These are phyloP conservation scores for Cariama cristata DNA, from an alignment of 2,113 vertebrate species.

Conservation along the genomic window DNA sequence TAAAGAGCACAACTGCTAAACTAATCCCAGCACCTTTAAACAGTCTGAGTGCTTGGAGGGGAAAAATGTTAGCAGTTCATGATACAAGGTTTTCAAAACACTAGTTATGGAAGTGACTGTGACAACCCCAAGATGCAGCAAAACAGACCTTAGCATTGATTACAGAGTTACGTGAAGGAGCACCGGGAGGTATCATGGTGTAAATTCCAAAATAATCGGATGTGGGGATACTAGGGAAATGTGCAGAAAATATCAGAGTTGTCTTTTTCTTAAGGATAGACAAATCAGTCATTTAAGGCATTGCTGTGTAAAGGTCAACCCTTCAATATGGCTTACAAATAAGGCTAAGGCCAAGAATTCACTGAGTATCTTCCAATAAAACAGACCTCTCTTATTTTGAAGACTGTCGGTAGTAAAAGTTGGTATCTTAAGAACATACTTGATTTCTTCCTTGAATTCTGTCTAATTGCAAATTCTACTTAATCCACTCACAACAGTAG, in stretches of 20 bases:
- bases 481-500: background rate
- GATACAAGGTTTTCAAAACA: background rate
- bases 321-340: background rate
- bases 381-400: background rate
- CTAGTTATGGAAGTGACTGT: background rate
- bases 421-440: background rate
- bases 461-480: background rate
- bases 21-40: background rate
- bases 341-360: background rate
- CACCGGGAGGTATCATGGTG: background rate
- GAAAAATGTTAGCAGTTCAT: background rate
- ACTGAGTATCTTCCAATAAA: background rate
- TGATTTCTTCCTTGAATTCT: background rate
- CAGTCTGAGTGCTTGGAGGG: background rate
- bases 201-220: background rate
- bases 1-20: background rate
- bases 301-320: background rate
- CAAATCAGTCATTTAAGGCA: background rate
- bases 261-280: background rate
- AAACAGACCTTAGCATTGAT: background rate
- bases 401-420: background rate
- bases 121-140: background rate
- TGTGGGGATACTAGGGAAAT: background rate
- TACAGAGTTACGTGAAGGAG: background rate
- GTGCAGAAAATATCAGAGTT: background rate